A percentile compares a stretch with the other conserved stretches of the same genome.
Evolutionary conservation across 2,888 invertebrate genomes (phyloP).

Genomic region (Philonicus albiceps): DNA sequence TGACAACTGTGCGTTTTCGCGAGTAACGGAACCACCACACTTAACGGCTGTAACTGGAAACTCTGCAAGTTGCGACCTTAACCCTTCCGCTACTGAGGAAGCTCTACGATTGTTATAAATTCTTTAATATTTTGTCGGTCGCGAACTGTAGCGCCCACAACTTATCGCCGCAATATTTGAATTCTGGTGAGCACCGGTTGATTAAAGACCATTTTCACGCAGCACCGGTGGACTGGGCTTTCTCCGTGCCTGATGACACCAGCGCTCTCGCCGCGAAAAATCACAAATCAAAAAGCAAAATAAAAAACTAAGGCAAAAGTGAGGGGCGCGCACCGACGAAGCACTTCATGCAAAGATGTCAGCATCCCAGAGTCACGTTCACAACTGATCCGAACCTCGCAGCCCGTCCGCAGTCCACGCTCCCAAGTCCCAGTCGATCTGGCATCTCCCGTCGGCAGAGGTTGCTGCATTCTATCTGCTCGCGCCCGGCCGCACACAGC

Average conservation of each 20-base stretch:
- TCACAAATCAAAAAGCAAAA: constrained; percentile 25
- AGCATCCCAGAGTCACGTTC: constrained; percentile 37
- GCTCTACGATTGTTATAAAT: background rate
- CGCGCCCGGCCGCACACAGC: background rate
- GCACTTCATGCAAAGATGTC: constrained; percentile 32
- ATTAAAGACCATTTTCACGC: constrained; percentile 1
- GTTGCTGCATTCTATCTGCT: background rate
- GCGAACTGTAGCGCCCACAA: background rate
- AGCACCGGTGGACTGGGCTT: background rate
- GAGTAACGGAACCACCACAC: background rate
- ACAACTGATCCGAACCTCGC: constrained; percentile 13
- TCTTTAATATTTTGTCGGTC: background rate
- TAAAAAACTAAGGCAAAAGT: constrained; percentile 22
- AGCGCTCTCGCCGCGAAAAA: background rate
- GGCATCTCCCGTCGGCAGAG: background rate
- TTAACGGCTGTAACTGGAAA: background rate
- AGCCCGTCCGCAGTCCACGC: background rate
- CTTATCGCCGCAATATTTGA: background rate
- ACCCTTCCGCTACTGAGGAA: background rate
- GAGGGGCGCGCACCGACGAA: constrained; percentile 25
- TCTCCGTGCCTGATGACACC: background rate
- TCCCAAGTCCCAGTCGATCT: constrained; percentile 32
- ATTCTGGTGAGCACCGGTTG: background rate
- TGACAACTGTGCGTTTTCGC: background rate
- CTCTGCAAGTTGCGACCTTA: background rate